phyloP scores from a whole-genome alignment of 1,140 invertebrate species.

The Cyclargus thomasi region DNA sequence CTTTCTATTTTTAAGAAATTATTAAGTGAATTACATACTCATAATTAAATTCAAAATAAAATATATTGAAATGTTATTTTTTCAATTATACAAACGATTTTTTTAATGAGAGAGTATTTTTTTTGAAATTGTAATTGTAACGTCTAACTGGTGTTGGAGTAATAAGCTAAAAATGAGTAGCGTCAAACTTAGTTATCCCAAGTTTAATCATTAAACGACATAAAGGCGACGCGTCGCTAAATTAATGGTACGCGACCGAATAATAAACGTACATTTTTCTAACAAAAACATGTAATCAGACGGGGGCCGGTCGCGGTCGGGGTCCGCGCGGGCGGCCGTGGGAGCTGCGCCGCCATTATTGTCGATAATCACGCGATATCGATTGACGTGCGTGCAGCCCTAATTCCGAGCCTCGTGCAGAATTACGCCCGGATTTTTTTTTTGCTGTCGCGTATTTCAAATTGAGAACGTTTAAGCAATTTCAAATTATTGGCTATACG shows the following conservation, averaged over 20 bases:
- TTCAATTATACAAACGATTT: too few relatives aligned
- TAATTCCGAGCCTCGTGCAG: slow-evolving; percentile 44
- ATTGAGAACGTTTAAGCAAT: neutral
- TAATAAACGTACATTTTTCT: slow-evolving; percentile 25
- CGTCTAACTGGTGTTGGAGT: too few relatives aligned
- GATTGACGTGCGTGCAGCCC: slow-evolving; percentile 63
- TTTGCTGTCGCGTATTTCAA: slow-evolving; percentile 5
- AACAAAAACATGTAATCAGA: slow-evolving; percentile 30
- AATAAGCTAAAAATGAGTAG: too few relatives aligned
- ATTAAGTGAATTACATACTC: too few relatives aligned
- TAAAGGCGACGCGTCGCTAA: neutral
- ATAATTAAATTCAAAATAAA: too few relatives aligned
- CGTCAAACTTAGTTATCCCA: too few relatives aligned
- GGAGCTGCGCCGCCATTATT: slow-evolving; percentile 49
- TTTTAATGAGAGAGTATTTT: too few relatives aligned
- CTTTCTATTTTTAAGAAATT: too few relatives aligned
- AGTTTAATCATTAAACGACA: neutral
- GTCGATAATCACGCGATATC: slow-evolving; percentile 69
- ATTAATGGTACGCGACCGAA: neutral
- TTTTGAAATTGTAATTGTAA: too few relatives aligned
- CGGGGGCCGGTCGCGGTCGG: slow-evolving; percentile 39
- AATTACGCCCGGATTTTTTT: slow-evolving; percentile 29
- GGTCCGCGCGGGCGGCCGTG: slow-evolving; percentile 36
- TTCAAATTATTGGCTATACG: neutral
- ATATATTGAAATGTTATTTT: too few relatives aligned